phyloP scores from a whole-genome alignment of 2,888 invertebrate species.

The Dryomyza anilis region DNA sequence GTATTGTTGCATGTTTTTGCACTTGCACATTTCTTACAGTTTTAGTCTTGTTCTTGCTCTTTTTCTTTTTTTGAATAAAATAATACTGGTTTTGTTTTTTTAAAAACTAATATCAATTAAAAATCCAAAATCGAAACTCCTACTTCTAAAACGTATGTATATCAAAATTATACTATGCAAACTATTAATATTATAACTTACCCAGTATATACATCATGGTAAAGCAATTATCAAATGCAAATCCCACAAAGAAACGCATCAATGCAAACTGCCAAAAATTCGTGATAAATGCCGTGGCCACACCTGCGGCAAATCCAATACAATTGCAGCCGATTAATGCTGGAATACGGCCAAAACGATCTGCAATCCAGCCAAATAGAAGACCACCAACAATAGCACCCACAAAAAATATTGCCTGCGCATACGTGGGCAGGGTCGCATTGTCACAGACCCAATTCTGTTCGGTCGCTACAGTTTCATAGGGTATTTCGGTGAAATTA shows the following conservation, averaged over 20 bases:
- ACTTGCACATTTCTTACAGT: too few relatives aligned
- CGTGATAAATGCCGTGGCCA: conserved; percentile 74
- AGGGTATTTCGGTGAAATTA: conserved; percentile 79
- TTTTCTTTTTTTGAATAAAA: too few relatives aligned
- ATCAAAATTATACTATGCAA: neutral
- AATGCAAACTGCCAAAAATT: conserved; percentile 79
- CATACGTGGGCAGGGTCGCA: conserved; percentile 75
- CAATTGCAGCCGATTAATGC: conserved; percentile 78
- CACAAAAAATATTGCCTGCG: conserved; percentile 85
- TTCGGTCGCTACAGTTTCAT: conserved; percentile 83
- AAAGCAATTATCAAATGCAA: conserved; percentile 89
- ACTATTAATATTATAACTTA: conserved; percentile 63
- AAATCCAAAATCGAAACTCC: too few relatives aligned
- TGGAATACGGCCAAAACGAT: conserved; percentile 82
- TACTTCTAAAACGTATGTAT: too few relatives aligned
- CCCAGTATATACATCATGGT: conserved; percentile 93
- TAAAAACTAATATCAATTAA: too few relatives aligned
- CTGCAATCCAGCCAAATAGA: conserved; percentile 86
- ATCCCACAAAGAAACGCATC: conserved; percentile 83
- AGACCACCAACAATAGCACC: conserved; percentile 87
- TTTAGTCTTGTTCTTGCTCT: too few relatives aligned
- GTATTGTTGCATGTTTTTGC: too few relatives aligned
- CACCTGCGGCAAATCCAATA: conserved; percentile 72
- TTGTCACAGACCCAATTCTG: conserved; percentile 87
- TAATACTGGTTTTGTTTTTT: too few relatives aligned